phyloP scores from a whole-genome alignment of 2,797 vertebrate species.

The Paedocypris micromegethes region DNA sequence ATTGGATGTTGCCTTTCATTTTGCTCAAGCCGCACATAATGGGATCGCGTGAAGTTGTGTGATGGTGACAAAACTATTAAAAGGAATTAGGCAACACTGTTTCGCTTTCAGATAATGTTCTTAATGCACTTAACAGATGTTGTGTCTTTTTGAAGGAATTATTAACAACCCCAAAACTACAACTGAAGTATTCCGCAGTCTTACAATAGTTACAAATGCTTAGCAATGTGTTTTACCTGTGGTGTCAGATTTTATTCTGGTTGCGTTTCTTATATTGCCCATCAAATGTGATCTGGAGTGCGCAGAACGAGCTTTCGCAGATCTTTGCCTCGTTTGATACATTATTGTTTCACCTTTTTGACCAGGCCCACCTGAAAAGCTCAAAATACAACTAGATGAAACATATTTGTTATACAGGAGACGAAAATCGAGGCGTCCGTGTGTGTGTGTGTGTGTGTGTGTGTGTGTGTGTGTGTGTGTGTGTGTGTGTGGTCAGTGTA shows the following conservation, averaged over 20 bases:
- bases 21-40: slow-evolving; percentile 76
- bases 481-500: slow-evolving; percentile 69
- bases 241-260: slow-evolving; percentile 20
- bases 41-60: slow-evolving; percentile 77
- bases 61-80: slow-evolving; percentile 82
- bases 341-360: slow-evolving; percentile 87
- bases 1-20: slow-evolving; percentile 79
- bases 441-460: no score
- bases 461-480: no score
- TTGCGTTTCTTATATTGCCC: slow-evolving; percentile 21
- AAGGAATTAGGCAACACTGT: slow-evolving; percentile 77
- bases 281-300: slow-evolving; percentile 6
- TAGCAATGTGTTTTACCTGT: slow-evolving; percentile 14
- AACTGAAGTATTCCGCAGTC: slow-evolving; percentile 17
- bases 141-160: not conserved
- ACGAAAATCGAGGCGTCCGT: no score
- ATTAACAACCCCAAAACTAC: no score
- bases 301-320: slow-evolving; percentile 41
- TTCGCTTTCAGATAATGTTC: slow-evolving; percentile 68
- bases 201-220: slow-evolving; percentile 12
- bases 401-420: slow-evolving; percentile 6
- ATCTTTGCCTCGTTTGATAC: slow-evolving; percentile 72
- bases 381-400: slow-evolving; percentile 70
- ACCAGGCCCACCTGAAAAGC: slow-evolving; percentile 73
- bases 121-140: slow-evolving; percentile 30